Base-by-base conservation (phyloP, 2,797 vertebrate genomes). In the Chrosomus eos region DNA sequence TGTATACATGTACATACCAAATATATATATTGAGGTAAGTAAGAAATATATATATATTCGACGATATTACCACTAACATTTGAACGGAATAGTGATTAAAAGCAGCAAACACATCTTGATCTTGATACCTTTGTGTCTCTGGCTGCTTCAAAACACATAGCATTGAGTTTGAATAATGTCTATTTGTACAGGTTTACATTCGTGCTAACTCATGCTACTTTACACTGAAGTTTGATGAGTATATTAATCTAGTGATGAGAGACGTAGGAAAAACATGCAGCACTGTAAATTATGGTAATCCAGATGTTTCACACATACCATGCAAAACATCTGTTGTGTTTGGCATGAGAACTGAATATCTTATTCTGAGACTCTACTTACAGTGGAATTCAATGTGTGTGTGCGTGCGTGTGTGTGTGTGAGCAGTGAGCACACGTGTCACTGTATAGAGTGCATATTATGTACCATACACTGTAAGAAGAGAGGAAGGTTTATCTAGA, bases 241-340 rank as follows among this genome's bases (percentile, higher is more conserved):
- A 53, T 62, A 64, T 73, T 48, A 75, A 75, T 75, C 31, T 83
- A 67, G 58, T 74, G 81, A 82, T 53, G 72, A 83, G 60, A 83
- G 43, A 74, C 33, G 81, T 31, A 48, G 58, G 45, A 74, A 82
- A 73, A 74, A 82, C 70, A 82, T 64, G 70, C 60, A 53, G 71
- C 6, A 23, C 60, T 53, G n/a, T 83, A 83, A 67, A 75, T 75
- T 28, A 75, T 38, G 45, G n/a, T 28, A 67, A 83, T 75, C 10
- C 72, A 75, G n/a, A 75, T 1, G 43, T 67, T 83, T 83, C 81
- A 83, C 81, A 75, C 71, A 62, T 64, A 74, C 81, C 14, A 68
- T 2, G 13, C 60, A 72, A 75, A 85, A 80, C 84, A 85, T 85
- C 84, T 85, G 70, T 73, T 80, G 77, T 66, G 71, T 85, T 85